phyloP scores from a whole-genome alignment of 2,113 vertebrate species.

The Syngnathus typhle region DNA sequence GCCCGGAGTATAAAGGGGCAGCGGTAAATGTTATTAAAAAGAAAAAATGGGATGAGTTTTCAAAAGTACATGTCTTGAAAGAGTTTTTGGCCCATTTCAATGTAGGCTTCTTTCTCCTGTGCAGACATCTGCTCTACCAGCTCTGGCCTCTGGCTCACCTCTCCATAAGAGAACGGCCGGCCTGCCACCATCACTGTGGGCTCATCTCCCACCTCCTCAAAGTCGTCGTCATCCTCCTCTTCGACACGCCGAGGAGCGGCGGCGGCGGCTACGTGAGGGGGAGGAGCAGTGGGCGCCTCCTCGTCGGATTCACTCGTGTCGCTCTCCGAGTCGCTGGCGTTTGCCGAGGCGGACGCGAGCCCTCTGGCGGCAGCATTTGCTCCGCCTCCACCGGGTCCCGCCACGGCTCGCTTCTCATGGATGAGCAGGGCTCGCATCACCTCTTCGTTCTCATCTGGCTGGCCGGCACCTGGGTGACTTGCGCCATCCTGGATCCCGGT shows the following conservation, averaged over 20 bases:
- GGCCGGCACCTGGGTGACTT: constrained; percentile 62
- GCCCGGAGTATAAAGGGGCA: background rate
- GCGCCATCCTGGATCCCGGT: constrained; percentile 64
- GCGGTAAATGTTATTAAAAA: background rate
- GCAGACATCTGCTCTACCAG: constrained; percentile 92
- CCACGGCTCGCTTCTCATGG: constrained; percentile 82
- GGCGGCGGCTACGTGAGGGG: constrained; percentile 10
- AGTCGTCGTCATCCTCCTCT: constrained; percentile 86
- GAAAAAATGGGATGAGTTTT: constrained; percentile 21
- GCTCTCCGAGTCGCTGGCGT: constrained; percentile 90
- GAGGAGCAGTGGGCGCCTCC: constrained; percentile 60
- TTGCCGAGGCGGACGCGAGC: constrained; percentile 54
- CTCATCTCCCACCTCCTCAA: constrained; percentile 88
- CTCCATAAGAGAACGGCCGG: constrained; percentile 77
- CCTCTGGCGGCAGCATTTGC: constrained; percentile 32
- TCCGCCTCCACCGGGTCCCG: constrained; percentile 55
- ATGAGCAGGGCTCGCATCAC: constrained; percentile 97
- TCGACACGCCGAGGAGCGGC: constrained; percentile 36
- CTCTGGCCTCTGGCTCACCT: constrained; percentile 91
- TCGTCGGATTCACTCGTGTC: constrained; percentile 97
- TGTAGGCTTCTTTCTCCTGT: constrained; percentile 94
- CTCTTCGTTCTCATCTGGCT: constrained; percentile 85
- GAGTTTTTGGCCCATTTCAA: constrained; percentile 90
- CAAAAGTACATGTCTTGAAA: constrained; percentile 95
- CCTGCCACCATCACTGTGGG: constrained; percentile 85